Evolutionary conservation across 2,113 vertebrate genomes (phyloP).

Genomic region (Bufo gargarizans): DNA sequence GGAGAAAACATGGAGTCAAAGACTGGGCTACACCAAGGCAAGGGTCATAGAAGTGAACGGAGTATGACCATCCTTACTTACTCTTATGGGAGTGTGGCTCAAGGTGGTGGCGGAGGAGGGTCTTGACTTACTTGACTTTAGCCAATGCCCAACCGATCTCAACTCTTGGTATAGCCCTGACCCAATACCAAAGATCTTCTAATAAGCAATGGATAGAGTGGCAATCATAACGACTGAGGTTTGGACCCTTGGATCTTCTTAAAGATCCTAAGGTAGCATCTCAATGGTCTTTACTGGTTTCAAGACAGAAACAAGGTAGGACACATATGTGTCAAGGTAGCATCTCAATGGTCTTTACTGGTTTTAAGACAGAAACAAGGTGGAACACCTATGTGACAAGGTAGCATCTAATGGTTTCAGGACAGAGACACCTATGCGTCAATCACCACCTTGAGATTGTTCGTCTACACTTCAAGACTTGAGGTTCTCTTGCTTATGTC

Average conservation of each 20-base stretch:
- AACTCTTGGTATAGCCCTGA: background rate
- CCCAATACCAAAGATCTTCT: background rate
- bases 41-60: background rate
- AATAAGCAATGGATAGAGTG: background rate
- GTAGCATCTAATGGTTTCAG: too few species aligned
- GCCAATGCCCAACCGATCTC: background rate
- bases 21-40: background rate
- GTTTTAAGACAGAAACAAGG: background rate
- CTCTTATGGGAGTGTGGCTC: background rate
- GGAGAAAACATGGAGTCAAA: background rate
- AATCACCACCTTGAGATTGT: background rate
- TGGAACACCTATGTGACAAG: background rate
- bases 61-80: background rate
- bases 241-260: background rate
- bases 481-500: background rate
- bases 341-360: too few species aligned
- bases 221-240: background rate
- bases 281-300: too few species aligned
- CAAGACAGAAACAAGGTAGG: background rate
- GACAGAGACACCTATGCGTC: background rate
- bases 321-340: background rate
- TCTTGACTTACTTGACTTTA: background rate
- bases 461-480: background rate
- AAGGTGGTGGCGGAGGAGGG: background rate
- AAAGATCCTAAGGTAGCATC: background rate